Evolutionary conservation across 2,888 invertebrate species (phyloP).

Genomic region (Amphimallon solstitiale): DNA sequence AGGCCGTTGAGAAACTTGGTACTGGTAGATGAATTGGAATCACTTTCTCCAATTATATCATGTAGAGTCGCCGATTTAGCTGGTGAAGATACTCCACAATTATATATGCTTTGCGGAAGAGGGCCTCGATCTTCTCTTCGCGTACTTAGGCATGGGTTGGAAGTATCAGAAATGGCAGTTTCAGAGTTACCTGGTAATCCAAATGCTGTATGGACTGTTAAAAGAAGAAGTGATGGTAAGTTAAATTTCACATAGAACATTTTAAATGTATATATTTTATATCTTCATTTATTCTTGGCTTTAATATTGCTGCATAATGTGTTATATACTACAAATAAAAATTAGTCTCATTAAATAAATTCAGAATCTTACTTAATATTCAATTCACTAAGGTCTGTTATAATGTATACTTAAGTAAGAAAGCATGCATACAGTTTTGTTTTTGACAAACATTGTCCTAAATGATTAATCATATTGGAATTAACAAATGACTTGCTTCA

Average conservation of each 20-base stretch:
- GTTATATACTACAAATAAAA: too few species aligned
- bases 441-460: too few species aligned
- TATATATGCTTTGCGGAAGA: slow-evolving; percentile 95
- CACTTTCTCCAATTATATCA: slow-evolving; percentile 89
- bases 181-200: slow-evolving; percentile 99
- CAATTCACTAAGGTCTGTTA: too few species aligned
- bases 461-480: too few species aligned
- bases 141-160: slow-evolving; percentile 95
- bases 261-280: too few species aligned
- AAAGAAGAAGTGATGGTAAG: slow-evolving; percentile 95
- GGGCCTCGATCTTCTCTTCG: slow-evolving; percentile 94
- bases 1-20: slow-evolving; percentile 93
- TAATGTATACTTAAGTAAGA: too few species aligned
- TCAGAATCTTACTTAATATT: not conserved
- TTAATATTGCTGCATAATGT: too few species aligned
- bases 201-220: slow-evolving; percentile 99
- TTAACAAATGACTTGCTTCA: too few species aligned
- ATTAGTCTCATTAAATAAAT: too few species aligned
- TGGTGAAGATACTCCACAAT: slow-evolving; percentile 98
- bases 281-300: too few species aligned
- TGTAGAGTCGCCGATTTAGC: slow-evolving; percentile 90
- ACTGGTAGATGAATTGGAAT: slow-evolving; percentile 96
- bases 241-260: too few species aligned
- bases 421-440: too few species aligned
- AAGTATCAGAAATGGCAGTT: slow-evolving; percentile 99